Conservation (phyloP, 2,888 invertebrate genomes). For the Caenorhabditis doughertyi region DNA sequence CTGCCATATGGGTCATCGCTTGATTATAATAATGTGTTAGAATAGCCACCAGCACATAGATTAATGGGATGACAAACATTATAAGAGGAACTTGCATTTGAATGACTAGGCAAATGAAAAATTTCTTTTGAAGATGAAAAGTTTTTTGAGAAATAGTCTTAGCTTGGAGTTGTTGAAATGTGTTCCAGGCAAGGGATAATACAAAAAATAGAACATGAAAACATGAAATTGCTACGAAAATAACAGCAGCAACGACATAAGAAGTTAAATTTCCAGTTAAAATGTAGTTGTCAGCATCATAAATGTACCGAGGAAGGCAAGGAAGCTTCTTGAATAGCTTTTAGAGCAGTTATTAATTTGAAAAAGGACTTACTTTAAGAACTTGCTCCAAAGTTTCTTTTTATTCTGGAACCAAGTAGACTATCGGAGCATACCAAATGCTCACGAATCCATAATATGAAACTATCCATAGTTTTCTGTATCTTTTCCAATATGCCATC, state of each 20-base stretch:
- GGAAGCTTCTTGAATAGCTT: not conserved
- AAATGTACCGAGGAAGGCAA: not conserved
- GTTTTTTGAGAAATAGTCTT: not conserved
- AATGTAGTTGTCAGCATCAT: not conserved
- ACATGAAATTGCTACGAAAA: not conserved
- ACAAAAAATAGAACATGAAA: not conserved
- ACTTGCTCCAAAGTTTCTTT: too few species aligned
- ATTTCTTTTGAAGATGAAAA: not conserved
- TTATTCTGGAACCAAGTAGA: too few species aligned
- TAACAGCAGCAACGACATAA: not conserved
- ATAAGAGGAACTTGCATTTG: not conserved
- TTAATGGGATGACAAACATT: not conserved
- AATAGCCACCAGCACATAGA: not conserved
- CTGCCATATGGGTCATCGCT: not conserved
- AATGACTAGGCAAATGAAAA: not conserved
- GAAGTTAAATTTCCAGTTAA: not conserved
- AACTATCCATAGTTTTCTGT: too few species aligned
- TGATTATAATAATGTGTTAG: not conserved
- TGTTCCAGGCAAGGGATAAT: not conserved
- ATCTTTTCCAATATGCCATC: too few species aligned
- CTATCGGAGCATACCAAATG: too few species aligned
- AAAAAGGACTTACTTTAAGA: not conserved
- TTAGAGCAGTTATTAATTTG: too few species aligned
- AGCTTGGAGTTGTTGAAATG: too few species aligned
- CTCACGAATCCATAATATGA: too few species aligned